phyloP scores from a whole-genome alignment of 1,140 invertebrate genomes.

The Drosophila subobscura region DNA sequence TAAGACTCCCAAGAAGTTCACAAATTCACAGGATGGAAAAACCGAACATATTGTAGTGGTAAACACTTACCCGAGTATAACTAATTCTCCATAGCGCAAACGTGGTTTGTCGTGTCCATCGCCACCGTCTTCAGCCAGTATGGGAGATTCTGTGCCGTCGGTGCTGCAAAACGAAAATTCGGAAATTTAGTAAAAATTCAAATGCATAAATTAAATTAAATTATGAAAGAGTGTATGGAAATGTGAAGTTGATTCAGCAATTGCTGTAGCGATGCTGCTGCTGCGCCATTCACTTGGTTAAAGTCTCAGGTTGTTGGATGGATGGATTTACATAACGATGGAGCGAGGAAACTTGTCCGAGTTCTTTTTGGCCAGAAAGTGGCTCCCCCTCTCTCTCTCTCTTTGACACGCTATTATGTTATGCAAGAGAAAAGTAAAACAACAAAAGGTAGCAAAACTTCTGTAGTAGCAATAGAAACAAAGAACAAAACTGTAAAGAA shows the following conservation, averaged over 20 bases:
- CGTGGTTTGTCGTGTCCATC: conserved; percentile 88
- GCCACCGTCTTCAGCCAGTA: conserved; percentile 87
- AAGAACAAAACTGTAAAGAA: conserved; percentile 17
- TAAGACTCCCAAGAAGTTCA: no score
- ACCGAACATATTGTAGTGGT: no score
- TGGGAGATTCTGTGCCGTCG: conserved; percentile 89
- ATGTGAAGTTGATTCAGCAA: neutral
- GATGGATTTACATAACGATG: no score
- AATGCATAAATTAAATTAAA: conserved; percentile 30
- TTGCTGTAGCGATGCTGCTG: no score
- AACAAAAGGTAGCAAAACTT: conserved; percentile 58
- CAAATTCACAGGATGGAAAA: no score
- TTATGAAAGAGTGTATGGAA: conserved; percentile 2
- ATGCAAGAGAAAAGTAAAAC: conserved; percentile 57
- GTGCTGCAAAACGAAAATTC: conserved; percentile 84
- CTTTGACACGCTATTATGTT: conserved; percentile 35
- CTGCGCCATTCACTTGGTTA: conserved; percentile 1
- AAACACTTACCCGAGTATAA: conserved; percentile 93
- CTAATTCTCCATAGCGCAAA: conserved; percentile 95
- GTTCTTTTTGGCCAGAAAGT: conserved; percentile 4
- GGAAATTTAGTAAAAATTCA: conserved; percentile 11
- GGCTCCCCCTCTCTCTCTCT: neutral
- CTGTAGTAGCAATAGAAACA: conserved; percentile 2
- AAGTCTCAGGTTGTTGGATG: conserved; percentile 1
- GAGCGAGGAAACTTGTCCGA: no score